Evolutionary conservation across 2,113 vertebrate genomes (phyloP), one percentile per base, ranked within the genome.

Genomic region (Dipodomys stephensi): DNA sequence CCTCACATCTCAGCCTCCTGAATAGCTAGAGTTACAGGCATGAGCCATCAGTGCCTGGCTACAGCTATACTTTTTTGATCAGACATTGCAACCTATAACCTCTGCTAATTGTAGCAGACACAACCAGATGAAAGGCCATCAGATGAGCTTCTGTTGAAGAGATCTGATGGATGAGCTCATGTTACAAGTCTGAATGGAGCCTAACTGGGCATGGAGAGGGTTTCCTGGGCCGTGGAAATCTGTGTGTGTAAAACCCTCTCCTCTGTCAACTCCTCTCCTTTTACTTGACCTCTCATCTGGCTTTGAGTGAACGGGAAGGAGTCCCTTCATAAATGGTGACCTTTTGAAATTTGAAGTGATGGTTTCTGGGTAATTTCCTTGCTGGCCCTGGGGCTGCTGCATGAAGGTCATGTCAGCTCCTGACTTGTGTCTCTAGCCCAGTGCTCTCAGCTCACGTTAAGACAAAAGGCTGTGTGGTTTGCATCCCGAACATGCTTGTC

Each of bases 281-380:
- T 71, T 78, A 44, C 67, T 94, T 83, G 62, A 89, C 53, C 80
- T 90, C 11, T 81, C 68, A 18, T 92, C 86, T 53, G 79, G 53
- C 69, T 95, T 87, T 27, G 67, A 68, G 81, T 80, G 82, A 93
- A 69, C 19, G 77, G 81, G 49, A 80, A 83, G 60, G 28, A 67
- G 62, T 86, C 65, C 85, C 88, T 93, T 88, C 96, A 94, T 87
- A 94, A 92, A 88, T 82, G 46, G 72, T 95, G 96, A 97, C 95
- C 97, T 97, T 97, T 96, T 76, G 83, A 92, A 95, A 95, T 95
- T n/a, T 95, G 87, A 94, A 95, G 92, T 92, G 94, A 85, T 90
- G 90, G 78, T 86, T 96, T 96, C 87, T 92, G 32, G 88, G 88
- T 96, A 81, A 97, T 96, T 95, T 95, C 83, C 82, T 83, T 90